Evolutionary conservation across 1,140 invertebrate genomes (phyloP).

Genomic region (Ostrea denselamellosa): DNA sequence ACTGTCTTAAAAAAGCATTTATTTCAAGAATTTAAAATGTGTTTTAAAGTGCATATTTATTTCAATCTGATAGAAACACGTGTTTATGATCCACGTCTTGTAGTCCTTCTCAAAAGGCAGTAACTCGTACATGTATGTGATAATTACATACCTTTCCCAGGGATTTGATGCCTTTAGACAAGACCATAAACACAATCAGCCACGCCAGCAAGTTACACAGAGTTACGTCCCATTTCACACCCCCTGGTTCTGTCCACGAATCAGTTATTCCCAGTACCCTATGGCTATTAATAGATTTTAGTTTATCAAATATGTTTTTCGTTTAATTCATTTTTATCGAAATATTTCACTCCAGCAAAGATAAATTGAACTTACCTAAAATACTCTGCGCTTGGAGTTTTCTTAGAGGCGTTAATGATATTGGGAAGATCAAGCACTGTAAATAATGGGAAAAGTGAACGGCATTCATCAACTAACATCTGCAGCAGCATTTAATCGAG

Average conservation of each 20-base stretch:
- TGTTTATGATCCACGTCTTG: too few species aligned
- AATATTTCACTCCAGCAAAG: background rate
- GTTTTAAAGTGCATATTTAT: too few species aligned
- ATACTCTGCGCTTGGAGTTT: background rate
- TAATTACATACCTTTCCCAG: slow-evolving; percentile 90
- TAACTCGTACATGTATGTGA: too few species aligned
- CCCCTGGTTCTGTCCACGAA: slow-evolving; percentile 90
- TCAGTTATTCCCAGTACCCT: slow-evolving; percentile 87
- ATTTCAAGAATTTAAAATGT: too few species aligned
- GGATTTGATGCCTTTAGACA: slow-evolving; percentile 97
- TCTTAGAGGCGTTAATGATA: background rate
- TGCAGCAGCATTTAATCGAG: too few species aligned
- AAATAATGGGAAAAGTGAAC: background rate
- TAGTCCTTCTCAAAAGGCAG: too few species aligned
- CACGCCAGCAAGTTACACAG: slow-evolving; percentile 94
- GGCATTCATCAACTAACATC: too few species aligned
- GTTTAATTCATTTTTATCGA: background rate
- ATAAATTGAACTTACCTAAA: background rate
- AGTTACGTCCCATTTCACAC: slow-evolving; percentile 95
- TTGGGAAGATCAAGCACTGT: background rate
- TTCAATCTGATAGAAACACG: too few species aligned
- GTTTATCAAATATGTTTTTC: background rate
- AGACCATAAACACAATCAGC: slow-evolving; percentile 97
- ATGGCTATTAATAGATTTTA: background rate
- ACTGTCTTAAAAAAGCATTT: too few species aligned